phyloP scores from a whole-genome alignment of 2,113 vertebrate species.

The Ursus arctos region DNA sequence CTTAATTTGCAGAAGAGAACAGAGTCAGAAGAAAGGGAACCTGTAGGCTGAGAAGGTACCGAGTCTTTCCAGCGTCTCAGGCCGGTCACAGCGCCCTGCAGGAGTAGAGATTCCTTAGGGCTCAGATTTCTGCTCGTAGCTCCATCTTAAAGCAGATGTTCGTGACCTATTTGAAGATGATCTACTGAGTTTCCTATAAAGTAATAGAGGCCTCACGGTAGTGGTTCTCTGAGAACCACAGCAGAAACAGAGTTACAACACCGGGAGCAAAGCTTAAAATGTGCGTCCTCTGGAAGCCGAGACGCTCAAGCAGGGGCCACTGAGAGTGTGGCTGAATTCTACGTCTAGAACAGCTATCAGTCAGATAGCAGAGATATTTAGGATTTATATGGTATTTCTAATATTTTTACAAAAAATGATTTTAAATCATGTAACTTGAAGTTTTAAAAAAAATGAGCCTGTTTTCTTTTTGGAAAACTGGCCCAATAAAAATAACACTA shows the following conservation, averaged over 20 bases:
- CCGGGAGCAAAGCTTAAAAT: slow-evolving; percentile 10
- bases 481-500: slow-evolving; percentile 49
- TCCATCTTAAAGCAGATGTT: slow-evolving; percentile 29
- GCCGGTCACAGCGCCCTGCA: neutral
- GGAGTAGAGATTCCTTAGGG: slow-evolving; percentile 29
- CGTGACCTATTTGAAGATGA: slow-evolving; percentile 14
- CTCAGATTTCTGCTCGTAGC: slow-evolving; percentile 40
- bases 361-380: slow-evolving; percentile 57
- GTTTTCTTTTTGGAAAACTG: slow-evolving; percentile 78
- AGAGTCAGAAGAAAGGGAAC: neutral
- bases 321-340: neutral
- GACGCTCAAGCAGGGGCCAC: neutral
- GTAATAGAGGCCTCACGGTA: neutral
- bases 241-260: slow-evolving; percentile 15
- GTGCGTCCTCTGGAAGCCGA: slow-evolving; percentile 55
- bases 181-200: slow-evolving; percentile 51
- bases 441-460: slow-evolving; percentile 50
- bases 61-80: neutral
- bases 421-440: slow-evolving; percentile 72
- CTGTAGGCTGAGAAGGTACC: neutral
- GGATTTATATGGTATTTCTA: slow-evolving; percentile 67
- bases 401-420: slow-evolving; percentile 77
- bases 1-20: slow-evolving; percentile 36
- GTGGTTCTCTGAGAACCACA: slow-evolving; percentile 46
- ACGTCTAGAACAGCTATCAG: slow-evolving; percentile 62